Conservation (phyloP, 1,140 invertebrate species). For the Drosophila teissieri region DNA sequence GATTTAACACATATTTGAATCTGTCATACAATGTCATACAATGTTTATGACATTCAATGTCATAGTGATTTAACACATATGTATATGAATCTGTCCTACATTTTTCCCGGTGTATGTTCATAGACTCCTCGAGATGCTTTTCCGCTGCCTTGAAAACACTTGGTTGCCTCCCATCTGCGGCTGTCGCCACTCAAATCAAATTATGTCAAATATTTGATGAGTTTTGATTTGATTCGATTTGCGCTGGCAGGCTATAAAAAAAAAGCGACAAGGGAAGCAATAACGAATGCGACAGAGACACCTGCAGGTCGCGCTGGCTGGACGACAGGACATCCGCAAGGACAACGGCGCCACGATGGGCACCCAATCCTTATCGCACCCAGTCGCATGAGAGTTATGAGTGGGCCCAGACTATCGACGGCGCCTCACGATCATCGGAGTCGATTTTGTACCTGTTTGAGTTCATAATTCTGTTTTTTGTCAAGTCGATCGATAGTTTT, state of each 20-base stretch:
- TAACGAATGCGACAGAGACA: conserved; percentile 22
- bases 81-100: too few species aligned
- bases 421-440: conserved; percentile 60
- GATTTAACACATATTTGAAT: too few species aligned
- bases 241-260: conserved; percentile 2
- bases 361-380: conserved; percentile 46
- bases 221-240: conserved; percentile 65
- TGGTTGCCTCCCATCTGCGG: conserved; percentile 23
- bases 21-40: too few species aligned
- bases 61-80: too few species aligned
- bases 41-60: too few species aligned
- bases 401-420: conserved; percentile 35
- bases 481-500: conserved; percentile 47
- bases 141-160: conserved; percentile 30
- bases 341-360: conserved; percentile 43
- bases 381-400: conserved; percentile 55
- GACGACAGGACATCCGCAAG: conserved; percentile 59
- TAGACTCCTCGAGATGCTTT: background rate
- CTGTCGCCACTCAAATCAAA: conserved; percentile 37
- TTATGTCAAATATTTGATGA: conserved; percentile 61
- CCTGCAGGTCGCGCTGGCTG: conserved; percentile 20
- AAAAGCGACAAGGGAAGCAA: conserved; percentile 1
- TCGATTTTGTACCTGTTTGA: conserved; percentile 23
- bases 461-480: conserved; percentile 57
- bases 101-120: conserved; percentile 14